These are phyloP conservation scores for Crypturellus undulatus DNA, from an alignment of 2,113 vertebrate genomes.

Conservation along the genomic window DNA sequence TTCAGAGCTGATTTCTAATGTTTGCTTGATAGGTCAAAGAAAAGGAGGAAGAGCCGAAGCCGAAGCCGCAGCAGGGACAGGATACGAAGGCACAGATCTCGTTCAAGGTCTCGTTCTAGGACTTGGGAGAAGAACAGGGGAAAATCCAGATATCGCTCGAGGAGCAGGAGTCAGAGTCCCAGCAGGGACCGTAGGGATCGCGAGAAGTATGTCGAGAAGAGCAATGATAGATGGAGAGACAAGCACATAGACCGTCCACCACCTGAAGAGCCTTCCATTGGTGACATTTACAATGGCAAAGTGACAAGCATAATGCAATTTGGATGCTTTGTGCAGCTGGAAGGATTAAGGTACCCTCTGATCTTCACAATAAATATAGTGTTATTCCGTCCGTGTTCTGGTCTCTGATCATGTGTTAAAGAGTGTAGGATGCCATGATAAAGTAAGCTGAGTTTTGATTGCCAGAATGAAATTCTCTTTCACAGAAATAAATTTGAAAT, in stretches of 20 bases:
- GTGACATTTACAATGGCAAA: constrained; percentile 97
- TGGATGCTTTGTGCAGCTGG: constrained; percentile 97
- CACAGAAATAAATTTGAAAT: background rate
- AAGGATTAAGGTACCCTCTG: constrained; percentile 88
- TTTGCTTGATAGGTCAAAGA: constrained; percentile 73
- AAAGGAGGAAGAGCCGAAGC: constrained; percentile 81
- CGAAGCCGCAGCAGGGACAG: constrained; percentile 80
- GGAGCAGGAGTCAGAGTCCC: constrained; percentile 87
- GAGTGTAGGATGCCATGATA: rapidly evolving
- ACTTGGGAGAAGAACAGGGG: constrained; percentile 81
- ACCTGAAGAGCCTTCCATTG: constrained; percentile 92
- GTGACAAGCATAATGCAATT: constrained; percentile 99
- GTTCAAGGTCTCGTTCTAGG: constrained; percentile 88
- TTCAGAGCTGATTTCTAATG: background rate
- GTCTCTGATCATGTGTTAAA: background rate
- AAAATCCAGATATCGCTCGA: constrained; percentile 74
- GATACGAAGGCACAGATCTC: constrained; percentile 72
- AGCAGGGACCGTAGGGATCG: constrained; percentile 78
- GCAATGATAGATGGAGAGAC: constrained; percentile 89
- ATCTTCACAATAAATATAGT: background rate
- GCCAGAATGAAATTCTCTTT: background rate
- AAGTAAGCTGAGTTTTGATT: background rate
- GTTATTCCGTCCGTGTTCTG: background rate
- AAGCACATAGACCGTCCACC: constrained; percentile 94
- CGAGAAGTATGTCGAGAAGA: constrained; percentile 67